A percentile compares a stretch with the other conserved stretches of the same genome.
Evolutionary conservation across 2,797 vertebrate genomes (phyloP).

Genomic region (Cottoperca gobio): DNA sequence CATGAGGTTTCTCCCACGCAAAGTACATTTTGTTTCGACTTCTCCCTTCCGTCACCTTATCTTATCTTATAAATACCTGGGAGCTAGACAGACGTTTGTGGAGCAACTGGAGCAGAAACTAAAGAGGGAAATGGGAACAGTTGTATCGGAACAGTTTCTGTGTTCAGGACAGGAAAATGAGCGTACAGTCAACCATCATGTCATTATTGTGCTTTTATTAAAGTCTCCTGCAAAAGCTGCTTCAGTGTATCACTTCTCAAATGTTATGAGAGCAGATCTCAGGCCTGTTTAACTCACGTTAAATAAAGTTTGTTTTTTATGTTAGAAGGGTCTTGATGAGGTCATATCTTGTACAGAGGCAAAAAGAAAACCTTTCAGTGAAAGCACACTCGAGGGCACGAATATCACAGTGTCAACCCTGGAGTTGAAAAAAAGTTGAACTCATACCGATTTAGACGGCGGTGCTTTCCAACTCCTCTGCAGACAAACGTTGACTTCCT

Average conservation of each 20-base stretch:
- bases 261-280: neutral
- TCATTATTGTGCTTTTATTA: neutral
- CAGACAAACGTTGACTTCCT: constrained; percentile 16
- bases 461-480: constrained; percentile 49
- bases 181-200: neutral
- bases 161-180: neutral
- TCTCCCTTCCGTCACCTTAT: neutral
- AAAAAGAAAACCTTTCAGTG: neutral
- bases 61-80: neutral
- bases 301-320: neutral
- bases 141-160: neutral
- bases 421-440: neutral
- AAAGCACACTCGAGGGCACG: constrained; percentile 23
- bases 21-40: neutral
- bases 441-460: neutral
- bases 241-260: neutral
- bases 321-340: neutral
- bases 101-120: neutral
- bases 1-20: neutral
- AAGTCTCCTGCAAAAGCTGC: neutral
- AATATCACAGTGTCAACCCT: neutral
- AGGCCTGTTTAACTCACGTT: neutral
- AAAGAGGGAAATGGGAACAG: neutral
- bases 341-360: neutral
- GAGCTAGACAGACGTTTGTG: neutral